These are phyloP conservation scores for Diplolepis rosae DNA, from an alignment of 2,888 invertebrate species.

Conservation along the genomic window DNA sequence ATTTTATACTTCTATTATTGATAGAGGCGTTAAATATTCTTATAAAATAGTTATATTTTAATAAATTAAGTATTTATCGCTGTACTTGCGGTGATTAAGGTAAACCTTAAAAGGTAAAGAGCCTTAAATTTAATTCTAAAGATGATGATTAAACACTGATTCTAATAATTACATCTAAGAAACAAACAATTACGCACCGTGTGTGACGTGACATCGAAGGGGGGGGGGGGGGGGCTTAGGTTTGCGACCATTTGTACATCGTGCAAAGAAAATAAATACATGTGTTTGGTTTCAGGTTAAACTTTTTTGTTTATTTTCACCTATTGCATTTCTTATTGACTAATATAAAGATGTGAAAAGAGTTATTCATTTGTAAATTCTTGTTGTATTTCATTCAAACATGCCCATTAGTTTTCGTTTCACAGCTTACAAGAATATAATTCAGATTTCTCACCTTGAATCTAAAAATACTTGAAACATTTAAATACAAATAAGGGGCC, in stretches of 20 bases:
- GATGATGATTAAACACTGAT: slow-evolving; percentile 25
- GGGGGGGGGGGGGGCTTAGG: no score
- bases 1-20: slow-evolving; percentile 61
- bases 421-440: neutral
- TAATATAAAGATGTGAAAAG: no score
- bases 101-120: slow-evolving; percentile 41
- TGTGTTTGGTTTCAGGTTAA: slow-evolving; percentile 47
- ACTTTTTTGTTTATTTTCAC: slow-evolving; percentile 36
- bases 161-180: slow-evolving; percentile 17
- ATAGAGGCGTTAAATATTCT: slow-evolving; percentile 57
- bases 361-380: neutral
- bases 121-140: slow-evolving; percentile 31
- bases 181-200: slow-evolving; percentile 32
- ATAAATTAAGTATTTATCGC: slow-evolving; percentile 55
- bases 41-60: slow-evolving; percentile 58
- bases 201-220: no score
- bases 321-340: neutral
- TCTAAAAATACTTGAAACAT: neutral
- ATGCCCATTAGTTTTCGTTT: neutral
- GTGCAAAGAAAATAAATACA: slow-evolving; percentile 51
- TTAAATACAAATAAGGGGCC: neutral
- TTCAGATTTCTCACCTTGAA: neutral
- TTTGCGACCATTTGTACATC: no score
- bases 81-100: slow-evolving; percentile 43
- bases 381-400: neutral